Base-by-base conservation (phyloP, 2,797 vertebrate genomes). In the Epinephelus coioides region DNA sequence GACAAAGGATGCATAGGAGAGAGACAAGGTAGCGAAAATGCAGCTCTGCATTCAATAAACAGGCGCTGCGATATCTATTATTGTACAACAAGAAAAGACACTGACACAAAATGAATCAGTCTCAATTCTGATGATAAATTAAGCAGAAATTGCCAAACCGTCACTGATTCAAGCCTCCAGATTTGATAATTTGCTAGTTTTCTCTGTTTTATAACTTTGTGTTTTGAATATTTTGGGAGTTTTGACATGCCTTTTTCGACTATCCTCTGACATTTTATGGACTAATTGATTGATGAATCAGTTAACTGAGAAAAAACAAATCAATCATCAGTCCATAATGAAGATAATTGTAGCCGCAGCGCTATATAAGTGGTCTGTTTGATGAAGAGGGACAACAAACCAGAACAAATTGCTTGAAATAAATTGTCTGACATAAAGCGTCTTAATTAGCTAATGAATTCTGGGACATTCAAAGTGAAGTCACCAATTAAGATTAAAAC, bases 1-100 rank as follows among this genome's bases (percentile, higher is more conserved):
- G 79, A 88, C 90, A 82, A 79, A 77, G 74, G 78, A 84, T 67
- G 86, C 73, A 69, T 69, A 74, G 43, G 47, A 78, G 88, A 74
- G 78, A 86, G 71, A 74, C 43, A 78, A 82, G 78, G 78, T 80
- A 81, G 76, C 0, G 3, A 46, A 72, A 65, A 51, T 12, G 69
- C 76, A 73, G 77, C 83, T 81, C 73, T 77, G 65, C 57, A 69
- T 75, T 70, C 51, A 73, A 23, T 73, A 6, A 87, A 51, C 69
- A 75, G 66, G 12, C 10, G 1, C 70, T 1, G 59, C 46, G 38
- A 21, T 11, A 71, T 44, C 34, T 8, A 27, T 55, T 27, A 38
- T 40, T n/a, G 44, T 2, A 38, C 19, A 4, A 66, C 38, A 30
- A 3, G 15, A 25, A 59, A 62, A 44, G 27, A 64, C 34, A 30